Conservation (phyloP, 2,797 vertebrate species). For the Accipiter minullus region DNA sequence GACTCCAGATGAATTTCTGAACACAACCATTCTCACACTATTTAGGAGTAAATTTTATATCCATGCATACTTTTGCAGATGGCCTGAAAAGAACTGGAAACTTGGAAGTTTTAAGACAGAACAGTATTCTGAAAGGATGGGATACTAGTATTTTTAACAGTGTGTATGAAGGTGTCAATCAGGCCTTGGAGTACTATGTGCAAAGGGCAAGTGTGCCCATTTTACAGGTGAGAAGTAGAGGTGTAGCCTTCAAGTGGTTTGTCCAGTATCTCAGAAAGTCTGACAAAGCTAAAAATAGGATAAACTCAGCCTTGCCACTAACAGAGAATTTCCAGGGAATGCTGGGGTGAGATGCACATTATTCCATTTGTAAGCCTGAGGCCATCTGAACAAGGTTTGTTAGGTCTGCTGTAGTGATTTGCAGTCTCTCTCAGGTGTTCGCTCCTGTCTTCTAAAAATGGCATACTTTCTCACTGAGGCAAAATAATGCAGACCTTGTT, state of each 20-base stretch:
- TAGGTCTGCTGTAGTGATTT: neutral
- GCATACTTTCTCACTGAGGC: neutral
- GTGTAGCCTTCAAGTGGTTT: neutral
- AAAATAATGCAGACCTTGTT: neutral
- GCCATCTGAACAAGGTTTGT: neutral
- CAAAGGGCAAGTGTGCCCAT: neutral
- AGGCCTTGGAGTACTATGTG: neutral
- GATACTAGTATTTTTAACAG: neutral
- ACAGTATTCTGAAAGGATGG: neutral
- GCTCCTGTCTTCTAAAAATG: neutral
- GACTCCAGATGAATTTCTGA: conserved; percentile 52
- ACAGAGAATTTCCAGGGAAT: neutral
- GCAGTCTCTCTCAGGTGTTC: neutral
- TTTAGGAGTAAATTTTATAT: conserved; percentile 25
- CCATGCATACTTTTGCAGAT: neutral
- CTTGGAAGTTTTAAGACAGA: neutral
- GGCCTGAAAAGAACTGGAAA: neutral
- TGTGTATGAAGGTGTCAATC: neutral
- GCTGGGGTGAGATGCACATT: neutral
- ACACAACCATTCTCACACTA: neutral
- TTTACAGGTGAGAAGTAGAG: neutral
- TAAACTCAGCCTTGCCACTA: neutral
- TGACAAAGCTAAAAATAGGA: neutral
- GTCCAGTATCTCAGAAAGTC: neutral
- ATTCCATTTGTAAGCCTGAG: neutral